Evolutionary conservation across 1,140 invertebrate species (phyloP).

Genomic region (Bursaphelenchus mucronatus): DNA sequence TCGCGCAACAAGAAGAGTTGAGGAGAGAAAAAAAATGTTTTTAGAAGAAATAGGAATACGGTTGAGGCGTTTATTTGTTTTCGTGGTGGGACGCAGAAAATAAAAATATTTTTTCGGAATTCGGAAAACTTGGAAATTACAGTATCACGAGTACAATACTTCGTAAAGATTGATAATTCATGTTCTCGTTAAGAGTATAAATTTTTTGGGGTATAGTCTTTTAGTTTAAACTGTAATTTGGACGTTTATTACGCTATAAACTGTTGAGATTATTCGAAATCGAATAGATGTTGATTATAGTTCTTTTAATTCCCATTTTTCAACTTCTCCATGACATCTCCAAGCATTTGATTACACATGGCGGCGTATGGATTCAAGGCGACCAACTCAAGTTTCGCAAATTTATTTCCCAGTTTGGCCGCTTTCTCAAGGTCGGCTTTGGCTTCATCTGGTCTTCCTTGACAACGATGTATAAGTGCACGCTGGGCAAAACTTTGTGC

Average conservation of each 20-base stretch:
- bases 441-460: slow-evolving; percentile 68
- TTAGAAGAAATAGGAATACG: slow-evolving; percentile 6
- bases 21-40: slow-evolving; percentile 4
- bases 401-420: slow-evolving; percentile 72
- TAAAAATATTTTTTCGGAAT: neutral
- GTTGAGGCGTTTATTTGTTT: neutral
- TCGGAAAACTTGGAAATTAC: neutral
- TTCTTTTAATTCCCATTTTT: slow-evolving; percentile 60
- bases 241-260: slow-evolving; percentile 7
- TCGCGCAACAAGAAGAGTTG: too few species aligned
- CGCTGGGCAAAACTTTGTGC: slow-evolving; percentile 76
- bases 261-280: slow-evolving; percentile 3
- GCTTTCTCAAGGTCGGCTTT: slow-evolving; percentile 71
- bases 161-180: neutral
- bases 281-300: slow-evolving; percentile 18
- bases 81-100: neutral
- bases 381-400: slow-evolving; percentile 72
- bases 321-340: slow-evolving; percentile 68
- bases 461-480: slow-evolving; percentile 70
- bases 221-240: neutral
- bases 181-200: slow-evolving; percentile 10
- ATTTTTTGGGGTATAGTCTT: slow-evolving; percentile 17
- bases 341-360: slow-evolving; percentile 85
- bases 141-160: neutral
- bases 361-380: slow-evolving; percentile 70